phyloP scores from a whole-genome alignment of 2,797 vertebrate genomes.

The Threskiornis aethiopicus region DNA sequence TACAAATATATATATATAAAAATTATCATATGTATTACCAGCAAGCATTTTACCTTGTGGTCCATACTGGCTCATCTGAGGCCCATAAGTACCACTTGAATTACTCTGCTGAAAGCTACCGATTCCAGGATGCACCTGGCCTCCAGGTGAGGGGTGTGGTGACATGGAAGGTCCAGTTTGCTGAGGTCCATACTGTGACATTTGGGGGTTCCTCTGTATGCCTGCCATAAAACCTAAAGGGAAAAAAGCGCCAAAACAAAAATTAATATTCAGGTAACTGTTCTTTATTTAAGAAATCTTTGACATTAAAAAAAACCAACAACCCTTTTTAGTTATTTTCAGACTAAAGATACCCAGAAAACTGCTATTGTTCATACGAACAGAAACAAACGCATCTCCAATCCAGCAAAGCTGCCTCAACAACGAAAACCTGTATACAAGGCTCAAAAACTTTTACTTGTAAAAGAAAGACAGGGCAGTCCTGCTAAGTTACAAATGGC shows the following conservation, averaged over 20 bases:
- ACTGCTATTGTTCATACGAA: not conserved
- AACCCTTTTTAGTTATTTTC: not conserved
- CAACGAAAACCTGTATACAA: not conserved
- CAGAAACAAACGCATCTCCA: not conserved
- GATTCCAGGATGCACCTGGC: conserved; percentile 88
- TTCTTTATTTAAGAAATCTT: not conserved
- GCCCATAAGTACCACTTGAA: conserved; percentile 85
- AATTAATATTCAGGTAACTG: not conserved
- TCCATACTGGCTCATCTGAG: conserved; percentile 91
- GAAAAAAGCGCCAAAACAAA: conserved; percentile 25
- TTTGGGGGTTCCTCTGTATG: conserved; percentile 88
- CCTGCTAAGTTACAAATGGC: not conserved
- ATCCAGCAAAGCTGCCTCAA: not conserved
- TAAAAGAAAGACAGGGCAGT: not conserved
- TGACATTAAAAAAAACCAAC: not conserved
- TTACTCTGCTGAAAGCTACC: conserved; percentile 87
- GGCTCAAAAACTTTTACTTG: not conserved
- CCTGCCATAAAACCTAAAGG: conserved; percentile 84
- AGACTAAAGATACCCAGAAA: not conserved
- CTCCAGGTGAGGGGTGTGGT: conserved; percentile 88
- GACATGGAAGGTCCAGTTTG: conserved; percentile 90
- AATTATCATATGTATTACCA: not conserved
- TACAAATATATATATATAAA: not conserved
- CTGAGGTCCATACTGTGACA: conserved; percentile 89
- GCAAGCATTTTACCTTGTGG: conserved; percentile 84